Percentiles rank a stretch among this genome's conserved stretches.
Evolutionary conservation across 2,888 invertebrate genomes (phyloP).

Genomic region (Protula sp.): DNA sequence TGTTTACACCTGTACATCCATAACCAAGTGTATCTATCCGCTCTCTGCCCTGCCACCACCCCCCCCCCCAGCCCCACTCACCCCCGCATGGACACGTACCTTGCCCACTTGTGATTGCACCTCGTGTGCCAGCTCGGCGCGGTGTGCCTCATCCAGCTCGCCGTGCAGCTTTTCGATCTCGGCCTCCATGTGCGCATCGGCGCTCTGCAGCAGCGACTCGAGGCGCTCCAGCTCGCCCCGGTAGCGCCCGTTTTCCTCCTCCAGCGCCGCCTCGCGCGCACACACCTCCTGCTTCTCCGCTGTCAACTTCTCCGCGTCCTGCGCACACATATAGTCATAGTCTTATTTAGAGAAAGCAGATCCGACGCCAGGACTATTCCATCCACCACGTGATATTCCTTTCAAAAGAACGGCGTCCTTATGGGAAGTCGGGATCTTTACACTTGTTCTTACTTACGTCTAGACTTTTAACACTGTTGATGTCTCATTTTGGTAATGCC

Average conservation of each 20-base stretch:
- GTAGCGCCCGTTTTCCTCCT: not conserved
- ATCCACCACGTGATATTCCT: not conserved
- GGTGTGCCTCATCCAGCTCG: slow-evolving; percentile 1
- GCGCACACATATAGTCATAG: no score
- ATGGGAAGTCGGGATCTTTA: not conserved
- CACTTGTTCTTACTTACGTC: not conserved
- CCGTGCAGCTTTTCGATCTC: slow-evolving; percentile 12
- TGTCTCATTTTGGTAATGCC: no score
- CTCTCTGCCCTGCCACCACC: no score
- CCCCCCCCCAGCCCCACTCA: no score
- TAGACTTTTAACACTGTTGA: no score
- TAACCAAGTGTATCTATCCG: no score
- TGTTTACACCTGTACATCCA: no score
- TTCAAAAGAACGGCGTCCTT: not conserved
- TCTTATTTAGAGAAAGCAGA: no score
- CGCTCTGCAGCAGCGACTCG: slow-evolving; percentile 7
- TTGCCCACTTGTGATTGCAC: not conserved
- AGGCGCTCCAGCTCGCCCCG: not conserved
- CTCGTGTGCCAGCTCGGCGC: slow-evolving; percentile 3
- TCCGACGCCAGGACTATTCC: no score
- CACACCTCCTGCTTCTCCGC: slow-evolving; percentile 2
- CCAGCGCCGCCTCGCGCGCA: slow-evolving; percentile 1
- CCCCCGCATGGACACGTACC: not conserved
- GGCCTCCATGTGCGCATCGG: slow-evolving; percentile 15
- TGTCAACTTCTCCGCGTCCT: not conserved